Conservation (phyloP, 2,797 vertebrate genomes). For the Phrynocephalus vlangalii region DNA sequence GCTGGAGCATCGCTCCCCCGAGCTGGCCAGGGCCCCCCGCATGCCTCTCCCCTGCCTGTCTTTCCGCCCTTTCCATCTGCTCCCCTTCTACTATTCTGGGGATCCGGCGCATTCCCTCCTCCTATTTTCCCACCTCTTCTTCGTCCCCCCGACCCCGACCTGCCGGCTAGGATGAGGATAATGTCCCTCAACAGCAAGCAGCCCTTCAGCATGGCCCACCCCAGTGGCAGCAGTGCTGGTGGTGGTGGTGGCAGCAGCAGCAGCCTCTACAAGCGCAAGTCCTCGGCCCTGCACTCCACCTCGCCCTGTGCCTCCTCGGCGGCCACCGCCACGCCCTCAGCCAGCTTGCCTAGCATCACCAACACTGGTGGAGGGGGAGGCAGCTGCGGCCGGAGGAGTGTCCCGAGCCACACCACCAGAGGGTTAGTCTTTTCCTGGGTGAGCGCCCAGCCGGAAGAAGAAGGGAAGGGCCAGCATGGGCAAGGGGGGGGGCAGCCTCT, state of each 20-base stretch:
- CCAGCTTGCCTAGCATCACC: slow-evolving; percentile 86
- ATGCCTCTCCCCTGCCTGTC: no score
- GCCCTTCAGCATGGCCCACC: slow-evolving; percentile 91
- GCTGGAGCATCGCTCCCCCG: no score
- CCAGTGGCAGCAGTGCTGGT: slow-evolving; percentile 64
- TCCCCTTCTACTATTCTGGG: no score
- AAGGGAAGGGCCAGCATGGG: not conserved
- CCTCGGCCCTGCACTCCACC: slow-evolving; percentile 89
- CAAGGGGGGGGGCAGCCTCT: no score
- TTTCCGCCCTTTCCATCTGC: no score
- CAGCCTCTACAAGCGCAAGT: slow-evolving; percentile 93
- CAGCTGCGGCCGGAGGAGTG: slow-evolving; percentile 65
- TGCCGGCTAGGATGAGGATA: slow-evolving; percentile 91
- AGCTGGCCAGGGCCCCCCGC: no score
- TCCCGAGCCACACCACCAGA: slow-evolving; percentile 81
- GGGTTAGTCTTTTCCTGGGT: not conserved
- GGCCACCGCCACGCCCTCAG: slow-evolving; percentile 83
- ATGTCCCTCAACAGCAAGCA: slow-evolving; percentile 99
- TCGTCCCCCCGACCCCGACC: slow-evolving; percentile 20
- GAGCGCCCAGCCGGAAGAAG: not conserved
- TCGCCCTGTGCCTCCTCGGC: slow-evolving; percentile 87
- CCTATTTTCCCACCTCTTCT: slow-evolving; percentile 55
- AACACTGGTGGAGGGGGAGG: slow-evolving; percentile 80
- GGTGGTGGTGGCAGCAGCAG: slow-evolving; percentile 45
- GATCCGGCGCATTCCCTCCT: not conserved